These are phyloP conservation scores for Keiferia lycopersicella DNA, from an alignment of 2,888 invertebrate species.

Conservation along the genomic window DNA sequence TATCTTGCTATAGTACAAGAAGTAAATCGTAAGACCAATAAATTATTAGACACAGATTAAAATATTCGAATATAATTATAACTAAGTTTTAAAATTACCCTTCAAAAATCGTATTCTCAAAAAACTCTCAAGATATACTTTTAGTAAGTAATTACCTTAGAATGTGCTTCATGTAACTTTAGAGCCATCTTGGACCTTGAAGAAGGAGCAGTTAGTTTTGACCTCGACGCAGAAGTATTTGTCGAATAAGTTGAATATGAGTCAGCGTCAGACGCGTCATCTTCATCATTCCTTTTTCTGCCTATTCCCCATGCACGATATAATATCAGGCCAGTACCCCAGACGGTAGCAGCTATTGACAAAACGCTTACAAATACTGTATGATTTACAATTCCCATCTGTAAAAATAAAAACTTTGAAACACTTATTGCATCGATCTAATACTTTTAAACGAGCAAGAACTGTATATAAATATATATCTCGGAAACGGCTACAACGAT, in stretches of 20 bases:
- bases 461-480: no score
- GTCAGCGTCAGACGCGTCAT: neutral
- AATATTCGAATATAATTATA: no score
- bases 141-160: neutral
- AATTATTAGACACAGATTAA: no score
- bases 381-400: slow-evolving; percentile 9
- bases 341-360: slow-evolving; percentile 7
- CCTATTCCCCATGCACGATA: neutral
- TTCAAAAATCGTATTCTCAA: no score
- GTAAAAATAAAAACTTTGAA: neutral
- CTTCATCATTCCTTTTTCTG: neutral
- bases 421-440: neutral
- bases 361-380: neutral
- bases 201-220: neutral
- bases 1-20: no score
- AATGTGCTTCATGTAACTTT: no score
- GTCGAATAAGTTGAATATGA: neutral
- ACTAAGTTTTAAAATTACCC: no score
- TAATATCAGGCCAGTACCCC: slow-evolving; percentile 2
- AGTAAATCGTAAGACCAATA: no score
- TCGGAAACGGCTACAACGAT: no score
- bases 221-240: neutral
- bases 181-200: no score
- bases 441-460: no score
- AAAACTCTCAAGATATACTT: no score